These are phyloP conservation scores for Leucoptera coffeella DNA, from an alignment of 2,888 invertebrate genomes.

Conservation along the genomic window DNA sequence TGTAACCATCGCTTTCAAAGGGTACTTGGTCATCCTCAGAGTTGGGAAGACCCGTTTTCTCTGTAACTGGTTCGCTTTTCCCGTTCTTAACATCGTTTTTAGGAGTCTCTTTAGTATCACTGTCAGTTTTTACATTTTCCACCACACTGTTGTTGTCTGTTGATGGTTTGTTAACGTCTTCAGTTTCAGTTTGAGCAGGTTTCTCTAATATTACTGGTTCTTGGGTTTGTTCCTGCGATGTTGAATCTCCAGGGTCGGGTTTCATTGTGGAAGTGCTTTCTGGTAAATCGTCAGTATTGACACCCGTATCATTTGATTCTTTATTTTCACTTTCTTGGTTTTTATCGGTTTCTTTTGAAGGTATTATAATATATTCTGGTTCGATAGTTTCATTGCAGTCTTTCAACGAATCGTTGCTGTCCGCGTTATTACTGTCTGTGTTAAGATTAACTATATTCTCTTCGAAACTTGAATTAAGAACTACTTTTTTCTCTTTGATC, in stretches of 20 bases:
- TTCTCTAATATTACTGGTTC: slow-evolving; percentile 13
- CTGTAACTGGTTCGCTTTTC: slow-evolving; percentile 22
- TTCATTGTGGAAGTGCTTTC: not conserved
- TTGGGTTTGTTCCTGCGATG: slow-evolving; percentile 1
- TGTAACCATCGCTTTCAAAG: slow-evolving; percentile 42
- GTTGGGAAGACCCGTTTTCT: slow-evolving; percentile 15
- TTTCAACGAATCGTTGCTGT: slow-evolving; percentile 30
- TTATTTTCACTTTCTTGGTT: slow-evolving; percentile 25
- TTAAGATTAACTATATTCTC: too few relatives aligned
- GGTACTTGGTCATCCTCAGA: slow-evolving; percentile 19
- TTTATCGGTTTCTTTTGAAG: slow-evolving; percentile 23
- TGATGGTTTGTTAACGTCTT: slow-evolving; percentile 19
- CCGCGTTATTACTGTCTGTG: slow-evolving; percentile 24
- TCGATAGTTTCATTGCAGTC: slow-evolving; percentile 24
- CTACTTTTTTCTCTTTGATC: slow-evolving; percentile 59
- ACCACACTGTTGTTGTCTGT: slow-evolving; percentile 1
- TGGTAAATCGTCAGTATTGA: slow-evolving; percentile 10
- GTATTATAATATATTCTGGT: slow-evolving; percentile 24
- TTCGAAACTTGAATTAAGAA: slow-evolving; percentile 58
- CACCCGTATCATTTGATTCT: slow-evolving; percentile 14
- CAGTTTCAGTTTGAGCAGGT: slow-evolving; percentile 11
- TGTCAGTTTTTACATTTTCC: slow-evolving; percentile 3
- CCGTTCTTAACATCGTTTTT: slow-evolving; percentile 21
- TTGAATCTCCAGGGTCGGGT: slow-evolving; percentile 1
- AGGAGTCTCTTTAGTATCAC: slow-evolving; percentile 2